These are phyloP conservation scores for Phrynosoma platyrhinos DNA, from an alignment of 2,113 vertebrate species.

Conservation along the genomic window DNA sequence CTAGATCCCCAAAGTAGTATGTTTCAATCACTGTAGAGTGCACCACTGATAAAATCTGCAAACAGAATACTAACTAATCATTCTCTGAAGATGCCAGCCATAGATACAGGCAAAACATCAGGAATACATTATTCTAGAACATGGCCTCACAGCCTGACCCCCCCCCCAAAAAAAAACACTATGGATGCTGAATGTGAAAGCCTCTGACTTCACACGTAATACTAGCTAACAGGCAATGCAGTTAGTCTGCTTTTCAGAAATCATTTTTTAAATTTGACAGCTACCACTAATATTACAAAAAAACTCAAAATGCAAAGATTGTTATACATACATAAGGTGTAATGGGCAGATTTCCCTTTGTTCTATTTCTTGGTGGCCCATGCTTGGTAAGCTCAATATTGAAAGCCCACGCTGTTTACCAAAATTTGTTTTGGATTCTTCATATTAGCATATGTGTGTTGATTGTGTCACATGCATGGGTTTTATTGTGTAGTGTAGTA, in stretches of 20 bases:
- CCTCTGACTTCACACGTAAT: too few species aligned
- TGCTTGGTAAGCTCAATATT: background rate
- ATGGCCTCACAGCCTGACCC: too few species aligned
- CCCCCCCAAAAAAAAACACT: too few species aligned
- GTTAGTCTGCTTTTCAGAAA: slow-evolving; percentile 26
- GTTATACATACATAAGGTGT: background rate
- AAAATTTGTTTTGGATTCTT: background rate
- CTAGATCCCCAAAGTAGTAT: slow-evolving; percentile 41
- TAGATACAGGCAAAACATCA: too few species aligned
- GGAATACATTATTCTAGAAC: too few species aligned
- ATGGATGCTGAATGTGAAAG: too few species aligned
- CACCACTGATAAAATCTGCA: slow-evolving; percentile 43
- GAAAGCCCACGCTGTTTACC: background rate
- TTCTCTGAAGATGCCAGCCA: too few species aligned
- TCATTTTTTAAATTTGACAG: slow-evolving; percentile 13
- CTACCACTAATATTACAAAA: background rate
- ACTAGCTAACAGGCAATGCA: slow-evolving; percentile 35
- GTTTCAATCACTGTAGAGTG: slow-evolving; percentile 40
- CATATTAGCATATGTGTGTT: background rate
- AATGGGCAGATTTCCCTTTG: background rate
- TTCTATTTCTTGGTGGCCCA: background rate
- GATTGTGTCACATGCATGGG: background rate
- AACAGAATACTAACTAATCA: slow-evolving; percentile 55
- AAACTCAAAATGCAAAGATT: background rate
- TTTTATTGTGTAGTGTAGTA: background rate